A percentile compares a stretch with the other conserved stretches of the same genome.
These are phyloP conservation scores for Prosopocoilus inquinatus DNA, from an alignment of 2,888 invertebrate species.

Conservation along the genomic window DNA sequence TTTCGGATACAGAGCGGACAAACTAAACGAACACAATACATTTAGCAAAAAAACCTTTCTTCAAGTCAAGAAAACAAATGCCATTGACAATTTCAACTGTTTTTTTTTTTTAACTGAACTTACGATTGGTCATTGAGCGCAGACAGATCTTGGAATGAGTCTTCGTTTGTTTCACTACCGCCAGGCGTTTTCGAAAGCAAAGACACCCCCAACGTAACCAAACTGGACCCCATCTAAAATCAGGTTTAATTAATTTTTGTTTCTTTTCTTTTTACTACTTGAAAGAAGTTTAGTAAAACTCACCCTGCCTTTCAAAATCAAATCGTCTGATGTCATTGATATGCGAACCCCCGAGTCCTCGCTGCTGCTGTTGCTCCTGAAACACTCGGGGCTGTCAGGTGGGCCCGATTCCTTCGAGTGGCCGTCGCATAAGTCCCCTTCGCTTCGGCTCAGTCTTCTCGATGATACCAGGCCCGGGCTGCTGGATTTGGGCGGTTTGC, in stretches of 20 bases:
- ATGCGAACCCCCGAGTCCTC: slow-evolving; percentile 47
- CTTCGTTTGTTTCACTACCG: slow-evolving; percentile 48
- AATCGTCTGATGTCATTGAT: slow-evolving; percentile 46
- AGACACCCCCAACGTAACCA: slow-evolving; percentile 44
- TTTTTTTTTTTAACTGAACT: slow-evolving; percentile 17
- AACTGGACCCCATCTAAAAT: slow-evolving; percentile 45
- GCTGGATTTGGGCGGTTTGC: slow-evolving; percentile 44
- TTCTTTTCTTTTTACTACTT: background rate
- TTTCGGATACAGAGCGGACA: too few relatives aligned
- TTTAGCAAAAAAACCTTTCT: too few relatives aligned
- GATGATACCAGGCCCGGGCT: slow-evolving; percentile 29
- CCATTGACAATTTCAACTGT: slow-evolving; percentile 20
- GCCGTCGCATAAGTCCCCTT: slow-evolving; percentile 50
- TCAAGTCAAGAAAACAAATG: too few relatives aligned
- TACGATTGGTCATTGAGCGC: slow-evolving; percentile 23
- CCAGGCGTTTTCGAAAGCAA: slow-evolving; percentile 47
- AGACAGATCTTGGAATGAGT: slow-evolving; percentile 43
- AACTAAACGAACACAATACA: too few relatives aligned
- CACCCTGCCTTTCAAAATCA: slow-evolving; percentile 42
- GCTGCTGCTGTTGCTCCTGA: slow-evolving; percentile 40
- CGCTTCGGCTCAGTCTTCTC: slow-evolving; percentile 53
- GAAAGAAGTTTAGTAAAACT: slow-evolving; percentile 1
- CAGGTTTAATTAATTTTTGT: background rate
- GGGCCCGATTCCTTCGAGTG: slow-evolving; percentile 27
- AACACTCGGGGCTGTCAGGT: slow-evolving; percentile 40